phyloP scores from a whole-genome alignment of 2,113 vertebrate species.

The Columbina picui region DNA sequence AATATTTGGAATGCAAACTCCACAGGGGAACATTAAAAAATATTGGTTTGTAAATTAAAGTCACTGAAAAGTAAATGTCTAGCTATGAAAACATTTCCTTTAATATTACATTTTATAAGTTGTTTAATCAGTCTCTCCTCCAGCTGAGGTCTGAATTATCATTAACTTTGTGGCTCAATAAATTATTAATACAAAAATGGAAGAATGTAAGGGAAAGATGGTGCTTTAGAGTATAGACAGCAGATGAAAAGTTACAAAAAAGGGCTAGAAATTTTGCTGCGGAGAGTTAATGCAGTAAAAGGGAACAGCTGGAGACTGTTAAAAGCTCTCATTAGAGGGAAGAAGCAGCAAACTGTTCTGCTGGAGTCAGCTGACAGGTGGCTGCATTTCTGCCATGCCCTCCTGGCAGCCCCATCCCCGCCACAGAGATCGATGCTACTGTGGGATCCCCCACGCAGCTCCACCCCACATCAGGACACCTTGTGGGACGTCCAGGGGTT shows the following conservation, averaged over 20 bases:
- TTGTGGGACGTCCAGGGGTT: fast-evolving
- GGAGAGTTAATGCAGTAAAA: constrained; percentile 8
- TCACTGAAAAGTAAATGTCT: neutral
- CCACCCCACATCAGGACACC: neutral
- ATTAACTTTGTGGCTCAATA: neutral
- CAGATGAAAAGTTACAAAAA: neutral
- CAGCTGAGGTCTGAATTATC: constrained; percentile 5
- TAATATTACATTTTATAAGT: neutral
- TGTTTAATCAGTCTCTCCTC: neutral
- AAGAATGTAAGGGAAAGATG: neutral
- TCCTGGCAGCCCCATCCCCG: neutral
- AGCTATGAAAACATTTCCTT: constrained; percentile 3
- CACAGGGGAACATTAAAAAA: neutral
- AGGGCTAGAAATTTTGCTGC: neutral
- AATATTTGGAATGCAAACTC: constrained; percentile 19
- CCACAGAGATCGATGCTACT: neutral
- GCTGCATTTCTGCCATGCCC: neutral
- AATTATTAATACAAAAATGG: constrained; percentile 18
- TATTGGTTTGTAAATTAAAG: constrained; percentile 19
- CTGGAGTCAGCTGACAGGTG: constrained; percentile 73
- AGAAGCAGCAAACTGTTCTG: constrained; percentile 27
- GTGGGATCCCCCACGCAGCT: neutral
- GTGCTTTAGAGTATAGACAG: neutral
- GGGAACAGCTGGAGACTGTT: constrained; percentile 59
- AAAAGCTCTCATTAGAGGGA: constrained; percentile 42